Percentiles rank a stretch among this genome's conserved stretches.
phyloP scores from a whole-genome alignment of 1,140 invertebrate species.

The Proales similis region DNA sequence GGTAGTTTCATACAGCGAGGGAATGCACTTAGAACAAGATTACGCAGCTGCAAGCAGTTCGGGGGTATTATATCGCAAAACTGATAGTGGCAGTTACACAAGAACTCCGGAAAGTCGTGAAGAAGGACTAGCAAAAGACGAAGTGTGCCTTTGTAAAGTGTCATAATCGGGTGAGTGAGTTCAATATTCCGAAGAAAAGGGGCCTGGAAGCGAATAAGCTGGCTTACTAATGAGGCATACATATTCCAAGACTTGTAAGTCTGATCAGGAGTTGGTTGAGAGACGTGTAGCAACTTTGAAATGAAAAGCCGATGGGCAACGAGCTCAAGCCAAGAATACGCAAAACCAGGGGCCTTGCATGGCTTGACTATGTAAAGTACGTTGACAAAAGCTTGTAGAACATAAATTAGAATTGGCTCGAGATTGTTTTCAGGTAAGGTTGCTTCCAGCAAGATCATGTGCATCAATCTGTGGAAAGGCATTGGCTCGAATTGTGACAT shows the following conservation, averaged over 20 bases:
- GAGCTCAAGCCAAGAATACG: constrained; percentile 94
- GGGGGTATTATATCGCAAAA: constrained; percentile 98
- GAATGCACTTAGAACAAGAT: constrained; percentile 92
- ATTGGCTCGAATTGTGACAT: constrained; percentile 86
- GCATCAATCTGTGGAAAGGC: constrained; percentile 91
- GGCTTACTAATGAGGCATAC: constrained; percentile 76
- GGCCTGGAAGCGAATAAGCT: constrained; percentile 89
- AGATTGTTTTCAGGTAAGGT: constrained; percentile 65
- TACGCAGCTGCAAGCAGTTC: constrained; percentile 98
- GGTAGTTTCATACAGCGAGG: constrained; percentile 93
- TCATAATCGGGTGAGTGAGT: constrained; percentile 58
- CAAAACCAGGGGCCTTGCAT: constrained; percentile 89
- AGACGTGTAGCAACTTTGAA: constrained; percentile 79
- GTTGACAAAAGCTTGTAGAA: constrained; percentile 40
- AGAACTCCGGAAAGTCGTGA: constrained; percentile 97
- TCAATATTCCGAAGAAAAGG: constrained; percentile 94
- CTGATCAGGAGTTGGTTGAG: constrained; percentile 53
- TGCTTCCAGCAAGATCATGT: constrained; percentile 87
- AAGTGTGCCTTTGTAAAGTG: constrained; percentile 68
- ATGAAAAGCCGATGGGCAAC: constrained; percentile 93
- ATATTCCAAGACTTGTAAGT: constrained; percentile 48
- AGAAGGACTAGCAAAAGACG: constrained; percentile 87
- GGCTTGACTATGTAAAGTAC: constrained; percentile 64
- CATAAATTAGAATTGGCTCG: constrained; percentile 68
- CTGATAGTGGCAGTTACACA: constrained; percentile 98